Conservation (phyloP, 2,888 invertebrate species). For the Lithophane socia region DNA sequence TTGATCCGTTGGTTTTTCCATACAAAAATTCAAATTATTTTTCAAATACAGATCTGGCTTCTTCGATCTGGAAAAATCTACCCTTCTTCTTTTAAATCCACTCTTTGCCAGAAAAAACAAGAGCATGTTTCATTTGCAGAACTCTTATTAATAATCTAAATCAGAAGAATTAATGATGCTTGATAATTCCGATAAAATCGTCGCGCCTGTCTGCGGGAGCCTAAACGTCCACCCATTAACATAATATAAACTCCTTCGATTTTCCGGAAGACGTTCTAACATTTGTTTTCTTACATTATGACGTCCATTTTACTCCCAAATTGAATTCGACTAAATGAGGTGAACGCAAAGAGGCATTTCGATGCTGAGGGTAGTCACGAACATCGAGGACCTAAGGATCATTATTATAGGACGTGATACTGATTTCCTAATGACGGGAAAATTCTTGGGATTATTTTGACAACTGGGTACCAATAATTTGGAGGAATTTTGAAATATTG, state of each 20-base stretch:
- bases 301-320: slow-evolving; percentile 26
- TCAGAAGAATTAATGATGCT: too few species aligned
- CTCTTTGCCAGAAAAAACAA: neutral
- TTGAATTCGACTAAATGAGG: slow-evolving; percentile 50
- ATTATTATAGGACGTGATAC: slow-evolving; percentile 40
- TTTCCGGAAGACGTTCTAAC: slow-evolving; percentile 8
- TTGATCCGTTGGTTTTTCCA: too few species aligned
- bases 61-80: neutral
- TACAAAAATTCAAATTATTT: too few species aligned
- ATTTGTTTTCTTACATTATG: slow-evolving; percentile 29
- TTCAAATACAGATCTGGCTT: neutral
- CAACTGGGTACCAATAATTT: neutral
- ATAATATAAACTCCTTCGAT: neutral
- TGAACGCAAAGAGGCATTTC: slow-evolving; percentile 47
- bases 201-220: too few species aligned
- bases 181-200: too few species aligned
- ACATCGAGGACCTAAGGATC: slow-evolving; percentile 33
- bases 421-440: slow-evolving; percentile 29
- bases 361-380: slow-evolving; percentile 45
- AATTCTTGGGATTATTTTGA: neutral
- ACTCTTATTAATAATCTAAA: too few species aligned
- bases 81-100: neutral
- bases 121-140: too few species aligned
- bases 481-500: neutral
- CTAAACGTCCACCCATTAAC: neutral